Percentiles rank a stretch among this genome's conserved stretches.
Evolutionary conservation across 2,797 vertebrate species (phyloP).

Genomic region (Microcaecilia unicolor): DNA sequence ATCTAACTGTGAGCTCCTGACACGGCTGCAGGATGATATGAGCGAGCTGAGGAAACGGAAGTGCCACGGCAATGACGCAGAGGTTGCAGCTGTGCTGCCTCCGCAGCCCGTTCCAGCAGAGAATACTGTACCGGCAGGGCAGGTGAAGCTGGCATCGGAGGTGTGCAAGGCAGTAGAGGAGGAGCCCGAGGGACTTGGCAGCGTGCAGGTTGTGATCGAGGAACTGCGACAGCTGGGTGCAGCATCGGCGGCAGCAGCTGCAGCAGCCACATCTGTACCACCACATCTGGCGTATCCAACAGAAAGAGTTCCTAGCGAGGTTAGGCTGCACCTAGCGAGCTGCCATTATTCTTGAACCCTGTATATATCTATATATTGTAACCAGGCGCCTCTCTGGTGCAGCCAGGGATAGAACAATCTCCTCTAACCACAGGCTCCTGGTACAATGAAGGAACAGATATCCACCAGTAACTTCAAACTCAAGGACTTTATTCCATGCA

Average conservation of each 20-base stretch:
- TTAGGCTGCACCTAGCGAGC: slow-evolving; percentile 18
- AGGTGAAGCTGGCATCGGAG: background rate
- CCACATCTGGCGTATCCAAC: slow-evolving; percentile 18
- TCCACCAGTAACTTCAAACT: too few relatives aligned
- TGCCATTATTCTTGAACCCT: slow-evolving; percentile 18
- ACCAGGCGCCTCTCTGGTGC: too few relatives aligned
- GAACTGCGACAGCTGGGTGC: slow-evolving; percentile 45
- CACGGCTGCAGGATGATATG: slow-evolving; percentile 40
- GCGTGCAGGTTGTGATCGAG: slow-evolving; percentile 47
- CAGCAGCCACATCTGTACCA: slow-evolving; percentile 11
- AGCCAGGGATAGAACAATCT: too few relatives aligned
- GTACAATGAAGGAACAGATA: too few relatives aligned
- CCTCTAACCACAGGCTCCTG: too few relatives aligned
- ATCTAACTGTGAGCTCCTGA: slow-evolving; percentile 41
- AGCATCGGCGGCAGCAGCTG: slow-evolving; percentile 13
- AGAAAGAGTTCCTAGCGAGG: slow-evolving; percentile 14
- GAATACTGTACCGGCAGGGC: slow-evolving; percentile 9
- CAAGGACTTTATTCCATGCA: too few relatives aligned
- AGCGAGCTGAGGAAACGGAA: slow-evolving; percentile 20
- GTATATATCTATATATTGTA: too few relatives aligned
- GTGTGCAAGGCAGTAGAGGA: slow-evolving; percentile 15
- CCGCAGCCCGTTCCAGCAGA: slow-evolving; percentile 21
- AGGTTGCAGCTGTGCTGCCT: background rate
- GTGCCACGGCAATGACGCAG: background rate
- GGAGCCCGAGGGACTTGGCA: slow-evolving; percentile 38